Conservation (phyloP, 1,140 invertebrate species). For the Macrobrachium nipponense region DNA sequence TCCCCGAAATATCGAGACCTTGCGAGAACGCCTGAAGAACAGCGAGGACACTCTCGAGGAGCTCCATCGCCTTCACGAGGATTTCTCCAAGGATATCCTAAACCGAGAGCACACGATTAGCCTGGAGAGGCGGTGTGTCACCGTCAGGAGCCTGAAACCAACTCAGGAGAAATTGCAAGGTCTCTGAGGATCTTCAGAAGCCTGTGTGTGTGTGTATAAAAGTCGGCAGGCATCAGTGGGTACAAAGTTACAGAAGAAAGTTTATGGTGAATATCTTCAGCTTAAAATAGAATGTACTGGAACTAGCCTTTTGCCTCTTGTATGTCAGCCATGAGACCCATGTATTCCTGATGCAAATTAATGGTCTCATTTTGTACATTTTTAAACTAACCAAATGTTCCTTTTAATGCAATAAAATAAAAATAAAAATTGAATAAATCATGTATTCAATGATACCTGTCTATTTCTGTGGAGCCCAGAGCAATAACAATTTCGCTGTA, state of each 20-base stretch:
- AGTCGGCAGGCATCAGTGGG: background rate
- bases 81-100: conserved; percentile 53
- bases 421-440: no score
- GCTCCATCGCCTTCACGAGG: conserved; percentile 61
- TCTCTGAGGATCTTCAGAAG: background rate
- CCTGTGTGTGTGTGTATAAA: background rate
- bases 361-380: no score
- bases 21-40: conserved; percentile 40
- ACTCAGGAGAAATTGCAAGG: conserved; percentile 49
- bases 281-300: no score
- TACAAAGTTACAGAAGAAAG: background rate
- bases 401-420: no score
- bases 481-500: no score
- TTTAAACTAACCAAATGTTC: no score
- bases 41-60: conserved; percentile 60
- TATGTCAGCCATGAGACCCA: no score
- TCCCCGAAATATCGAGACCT: conserved; percentile 47
- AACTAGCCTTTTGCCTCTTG: no score
- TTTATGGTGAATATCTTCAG: background rate
- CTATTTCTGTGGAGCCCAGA: no score
- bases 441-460: no score
- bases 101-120: conserved; percentile 58
- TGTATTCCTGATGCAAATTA: no score
- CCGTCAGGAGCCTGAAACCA: conserved; percentile 44
- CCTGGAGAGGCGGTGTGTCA: conserved; percentile 58